Conservation (phyloP, 2,888 invertebrate species). For the Drosophila lutescens region DNA sequence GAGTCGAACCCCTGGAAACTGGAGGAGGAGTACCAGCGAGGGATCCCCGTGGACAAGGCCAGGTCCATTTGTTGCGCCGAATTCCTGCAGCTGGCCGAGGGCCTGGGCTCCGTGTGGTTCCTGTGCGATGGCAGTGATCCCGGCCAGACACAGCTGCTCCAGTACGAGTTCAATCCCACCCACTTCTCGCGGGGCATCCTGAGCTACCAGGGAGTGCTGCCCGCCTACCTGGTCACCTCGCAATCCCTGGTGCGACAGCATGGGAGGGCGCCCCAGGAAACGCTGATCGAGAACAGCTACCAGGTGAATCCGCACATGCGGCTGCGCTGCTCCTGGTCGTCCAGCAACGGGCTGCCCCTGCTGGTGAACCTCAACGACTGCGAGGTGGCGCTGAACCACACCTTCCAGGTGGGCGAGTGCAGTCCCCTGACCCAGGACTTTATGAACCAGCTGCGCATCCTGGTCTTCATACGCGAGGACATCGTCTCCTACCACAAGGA, state of each 20-base stretch:
- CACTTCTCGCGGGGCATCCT: conserved; percentile 79
- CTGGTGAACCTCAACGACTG: conserved; percentile 78
- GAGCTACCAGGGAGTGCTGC: conserved; percentile 72
- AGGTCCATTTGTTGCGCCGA: conserved; percentile 73
- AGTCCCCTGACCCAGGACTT: conserved; percentile 75
- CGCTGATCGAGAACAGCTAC: conserved; percentile 79
- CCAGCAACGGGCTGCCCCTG: conserved; percentile 59
- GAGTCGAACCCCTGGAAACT: conserved; percentile 74
- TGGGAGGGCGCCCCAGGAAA: conserved; percentile 50
- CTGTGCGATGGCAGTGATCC: conserved; percentile 87
- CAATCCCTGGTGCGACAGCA: conserved; percentile 73
- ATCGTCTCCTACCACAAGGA: conserved; percentile 78
- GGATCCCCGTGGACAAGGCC: conserved; percentile 68
- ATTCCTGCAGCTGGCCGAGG: conserved; percentile 67
- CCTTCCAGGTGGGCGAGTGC: conserved; percentile 73
- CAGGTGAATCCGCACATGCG: conserved; percentile 75
- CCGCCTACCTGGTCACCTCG: conserved; percentile 64
- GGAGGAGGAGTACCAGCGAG: conserved; percentile 81
- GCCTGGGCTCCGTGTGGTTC: conserved; percentile 85
- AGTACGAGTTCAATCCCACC: conserved; percentile 70
- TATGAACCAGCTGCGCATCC: conserved; percentile 80
- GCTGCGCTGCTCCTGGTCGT: conserved; percentile 78
- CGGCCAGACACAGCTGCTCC: conserved; percentile 83
- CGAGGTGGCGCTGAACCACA: conserved; percentile 79
- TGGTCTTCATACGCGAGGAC: conserved; percentile 82